Percentiles rank a stretch among this genome's conserved stretches.
phyloP scores from a whole-genome alignment of 1,140 invertebrate species.

The Orussus abietinus region DNA sequence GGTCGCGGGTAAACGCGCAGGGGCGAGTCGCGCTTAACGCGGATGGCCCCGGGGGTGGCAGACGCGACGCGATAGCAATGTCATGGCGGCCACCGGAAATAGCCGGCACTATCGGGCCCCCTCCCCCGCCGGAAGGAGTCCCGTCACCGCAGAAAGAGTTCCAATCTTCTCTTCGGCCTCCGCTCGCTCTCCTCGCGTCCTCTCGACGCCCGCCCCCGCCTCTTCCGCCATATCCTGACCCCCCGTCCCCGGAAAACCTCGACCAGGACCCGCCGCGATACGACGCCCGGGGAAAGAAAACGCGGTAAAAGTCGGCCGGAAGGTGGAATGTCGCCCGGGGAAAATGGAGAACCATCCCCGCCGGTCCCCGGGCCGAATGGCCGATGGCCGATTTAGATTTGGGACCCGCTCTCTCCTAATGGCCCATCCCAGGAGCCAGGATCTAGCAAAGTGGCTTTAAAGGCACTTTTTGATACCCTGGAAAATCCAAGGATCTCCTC shows the following conservation, averaged over 20 bases:
- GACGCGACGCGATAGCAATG: conserved; percentile 41
- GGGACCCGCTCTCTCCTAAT: too few species aligned
- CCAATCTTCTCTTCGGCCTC: conserved; percentile 51
- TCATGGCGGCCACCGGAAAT: conserved; percentile 51
- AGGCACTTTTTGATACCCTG: too few species aligned
- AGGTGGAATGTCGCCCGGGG: too few species aligned
- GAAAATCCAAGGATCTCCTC: too few species aligned
- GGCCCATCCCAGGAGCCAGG: too few species aligned
- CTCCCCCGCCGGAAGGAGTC: conserved; percentile 45
- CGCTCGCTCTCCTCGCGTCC: conserved; percentile 14
- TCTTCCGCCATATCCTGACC: conserved; percentile 12
- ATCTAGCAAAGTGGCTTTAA: too few species aligned
- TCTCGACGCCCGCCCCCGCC: background rate
- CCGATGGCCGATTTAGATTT: too few species aligned
- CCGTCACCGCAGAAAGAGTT: conserved; percentile 50
- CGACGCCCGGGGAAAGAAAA: too few species aligned
- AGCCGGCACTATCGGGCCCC: conserved; percentile 52
- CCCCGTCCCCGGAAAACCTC: conserved; percentile 6
- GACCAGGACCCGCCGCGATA: background rate
- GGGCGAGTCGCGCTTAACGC: conserved; percentile 20
- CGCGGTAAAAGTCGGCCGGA: too few species aligned
- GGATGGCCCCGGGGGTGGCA: conserved; percentile 24
- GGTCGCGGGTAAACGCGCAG: background rate
- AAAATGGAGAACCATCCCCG: too few species aligned
- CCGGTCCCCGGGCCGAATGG: conserved; percentile 27